Percentiles rank a stretch among this genome's conserved stretches.
phyloP scores from a whole-genome alignment of 2,797 vertebrate species.

The Prunella strophiata region DNA sequence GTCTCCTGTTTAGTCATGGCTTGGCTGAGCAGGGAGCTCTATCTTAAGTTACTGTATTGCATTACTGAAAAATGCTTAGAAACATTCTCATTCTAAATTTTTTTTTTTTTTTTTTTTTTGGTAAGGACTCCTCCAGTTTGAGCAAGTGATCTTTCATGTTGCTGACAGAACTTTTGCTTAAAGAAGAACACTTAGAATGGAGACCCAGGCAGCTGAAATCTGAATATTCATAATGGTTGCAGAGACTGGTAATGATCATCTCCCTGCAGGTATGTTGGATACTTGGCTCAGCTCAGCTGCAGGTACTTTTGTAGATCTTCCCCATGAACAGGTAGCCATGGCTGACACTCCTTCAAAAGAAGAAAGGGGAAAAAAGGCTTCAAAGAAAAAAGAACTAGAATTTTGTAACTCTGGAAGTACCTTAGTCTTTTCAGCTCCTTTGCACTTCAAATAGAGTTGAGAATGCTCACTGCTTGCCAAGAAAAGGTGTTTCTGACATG shows the following conservation, averaged over 20 bases:
- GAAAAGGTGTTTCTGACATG: neutral
- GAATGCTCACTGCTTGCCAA: neutral
- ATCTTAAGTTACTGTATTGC: neutral
- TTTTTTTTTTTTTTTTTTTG: neutral
- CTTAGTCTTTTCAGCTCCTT: neutral
- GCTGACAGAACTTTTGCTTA: neutral
- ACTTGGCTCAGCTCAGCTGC: neutral
- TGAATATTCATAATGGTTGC: neutral
- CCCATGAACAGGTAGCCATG: neutral
- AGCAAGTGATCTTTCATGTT: neutral
- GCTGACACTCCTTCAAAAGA: neutral
- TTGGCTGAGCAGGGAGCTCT: neutral
- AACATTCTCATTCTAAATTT: neutral
- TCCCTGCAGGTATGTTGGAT: neutral
- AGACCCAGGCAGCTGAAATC: neutral
- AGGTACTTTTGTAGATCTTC: neutral
- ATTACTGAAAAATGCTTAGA: neutral
- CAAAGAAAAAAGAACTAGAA: neutral
- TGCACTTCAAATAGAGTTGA: neutral
- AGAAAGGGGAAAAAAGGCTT: neutral
- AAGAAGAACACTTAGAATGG: neutral
- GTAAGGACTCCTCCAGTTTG: neutral
- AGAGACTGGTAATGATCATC: neutral
- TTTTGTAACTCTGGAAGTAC: neutral
- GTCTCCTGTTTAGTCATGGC: neutral